Base-by-base conservation (phyloP, 1,140 invertebrate species). In the Alviniconcha marisindica region DNA sequence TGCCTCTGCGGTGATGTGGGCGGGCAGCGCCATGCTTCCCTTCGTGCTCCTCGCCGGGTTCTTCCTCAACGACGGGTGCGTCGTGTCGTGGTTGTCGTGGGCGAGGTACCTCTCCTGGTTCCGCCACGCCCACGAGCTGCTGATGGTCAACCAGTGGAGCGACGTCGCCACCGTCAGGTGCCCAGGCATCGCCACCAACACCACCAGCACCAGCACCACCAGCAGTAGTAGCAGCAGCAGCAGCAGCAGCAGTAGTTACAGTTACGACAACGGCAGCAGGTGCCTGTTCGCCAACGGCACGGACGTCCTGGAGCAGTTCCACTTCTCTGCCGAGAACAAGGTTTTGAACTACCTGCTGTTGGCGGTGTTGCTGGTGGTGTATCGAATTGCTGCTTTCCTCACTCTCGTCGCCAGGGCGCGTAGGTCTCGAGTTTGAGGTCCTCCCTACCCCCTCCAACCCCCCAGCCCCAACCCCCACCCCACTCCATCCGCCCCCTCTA, bases 11-110 rank as follows among this genome's bases (percentile, higher is more conserved):
- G 93, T 98, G 12, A 96, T 97, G 0, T 94, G 99, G 76, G 96
- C 97, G 2, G 97, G 97, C 21, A 97, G 98, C 1, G 94, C 98
- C 36, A 96, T 98, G 71, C 97, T 98, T 83, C 98, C 98, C 0
- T 96, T 99, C 91, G 94, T 99, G 91, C 93, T 99, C 15, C 98
- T 99, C 91, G 97, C 97, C 76, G 98, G 98, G 66, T 99, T 98
- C 93, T 99, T 99, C 92, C 93, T 99, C 24, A 99, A 99, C 91
- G 95, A 96, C 31, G 95, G 95, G 96, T 97, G 94, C 95, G 94
- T 98, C 33, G 96, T 99, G 79, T 94, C 96, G 77, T 99, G 98
- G 97, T 93, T 99, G 80, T 10, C 7, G 44, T 48, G 44, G 18
- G 44, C 44, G 18, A 97, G 97, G 24, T 97, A 98, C 92, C 92